phyloP scores from a whole-genome alignment of 2,113 vertebrate species.

The Percina caprodes region DNA sequence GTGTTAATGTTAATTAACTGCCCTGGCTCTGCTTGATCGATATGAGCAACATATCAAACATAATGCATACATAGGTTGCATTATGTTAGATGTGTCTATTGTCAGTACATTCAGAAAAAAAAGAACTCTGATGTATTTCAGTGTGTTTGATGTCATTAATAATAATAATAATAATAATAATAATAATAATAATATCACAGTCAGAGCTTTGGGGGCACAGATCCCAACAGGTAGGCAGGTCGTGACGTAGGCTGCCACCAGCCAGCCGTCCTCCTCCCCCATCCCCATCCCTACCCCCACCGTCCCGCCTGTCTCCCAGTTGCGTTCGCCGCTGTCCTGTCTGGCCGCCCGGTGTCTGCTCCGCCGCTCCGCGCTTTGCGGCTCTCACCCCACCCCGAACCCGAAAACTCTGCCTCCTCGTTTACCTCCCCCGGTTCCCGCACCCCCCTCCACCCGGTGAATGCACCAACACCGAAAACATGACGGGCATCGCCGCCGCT shows the following conservation, averaged over 20 bases:
- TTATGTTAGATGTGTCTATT: background rate
- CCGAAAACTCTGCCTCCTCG: slow-evolving; percentile 67
- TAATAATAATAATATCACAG: background rate
- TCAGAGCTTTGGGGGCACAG: background rate
- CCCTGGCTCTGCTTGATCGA: background rate
- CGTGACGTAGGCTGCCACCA: slow-evolving; percentile 73
- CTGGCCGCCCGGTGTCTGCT: slow-evolving; percentile 83
- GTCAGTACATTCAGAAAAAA: slow-evolving; percentile 1
- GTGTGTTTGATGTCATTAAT: background rate
- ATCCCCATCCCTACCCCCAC: slow-evolving; percentile 80
- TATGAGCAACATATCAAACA: too few relatives aligned
- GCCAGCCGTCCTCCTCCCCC: slow-evolving; percentile 69
- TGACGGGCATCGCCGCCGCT: slow-evolving; percentile 97
- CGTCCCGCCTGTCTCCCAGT: slow-evolving; percentile 78
- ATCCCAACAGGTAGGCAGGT: slow-evolving; percentile 78
- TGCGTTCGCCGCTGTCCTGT: slow-evolving; percentile 85
- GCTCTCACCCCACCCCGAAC: slow-evolving; percentile 72
- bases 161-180: too few relatives aligned
- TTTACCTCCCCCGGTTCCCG: slow-evolving; percentile 61
- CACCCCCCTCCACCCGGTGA: slow-evolving; percentile 62
- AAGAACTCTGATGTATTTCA: background rate
- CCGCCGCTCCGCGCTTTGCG: slow-evolving; percentile 73
- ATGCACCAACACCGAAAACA: slow-evolving; percentile 81
- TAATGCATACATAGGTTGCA: too few relatives aligned
- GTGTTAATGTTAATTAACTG: background rate